Evolutionary conservation across 1,140 invertebrate species (phyloP).

Genomic region (Nomia melanderi): DNA sequence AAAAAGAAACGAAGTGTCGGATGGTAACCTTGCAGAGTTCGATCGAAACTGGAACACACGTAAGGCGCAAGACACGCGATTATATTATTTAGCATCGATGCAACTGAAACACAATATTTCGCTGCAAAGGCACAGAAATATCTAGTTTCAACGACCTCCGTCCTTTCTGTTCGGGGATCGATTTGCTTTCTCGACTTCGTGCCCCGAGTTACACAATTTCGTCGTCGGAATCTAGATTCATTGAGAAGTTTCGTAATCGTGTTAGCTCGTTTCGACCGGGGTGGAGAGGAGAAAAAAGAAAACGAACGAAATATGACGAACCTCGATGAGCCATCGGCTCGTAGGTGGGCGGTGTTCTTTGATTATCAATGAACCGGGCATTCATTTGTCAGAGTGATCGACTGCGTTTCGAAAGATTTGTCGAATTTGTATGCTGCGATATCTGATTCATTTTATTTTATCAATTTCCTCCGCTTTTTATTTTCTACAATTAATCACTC

Average conservation of each 20-base stretch:
- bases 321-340: constrained; percentile 27
- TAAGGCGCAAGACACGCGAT: neutral
- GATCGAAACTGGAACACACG: constrained; percentile 24
- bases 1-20: neutral
- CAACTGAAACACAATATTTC: constrained; percentile 15
- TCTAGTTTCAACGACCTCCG: neutral
- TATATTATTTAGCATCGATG: constrained; percentile 39
- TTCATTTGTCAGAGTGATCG: no score
- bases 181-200: constrained; percentile 39
- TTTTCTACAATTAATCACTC: no score
- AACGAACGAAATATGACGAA: constrained; percentile 49
- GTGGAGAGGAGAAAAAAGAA: constrained; percentile 50
- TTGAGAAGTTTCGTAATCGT: constrained; percentile 65
- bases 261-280: constrained; percentile 58
- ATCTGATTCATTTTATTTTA: no score
- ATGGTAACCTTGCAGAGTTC: constrained; percentile 24
- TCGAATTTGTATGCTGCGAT: no score
- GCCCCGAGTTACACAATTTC: constrained; percentile 45
- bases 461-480: no score
- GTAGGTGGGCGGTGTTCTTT: neutral
- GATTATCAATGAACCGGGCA: constrained; percentile 31
- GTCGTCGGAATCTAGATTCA: constrained; percentile 60
- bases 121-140: neutral
- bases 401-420: no score
- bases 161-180: constrained; percentile 36